Evolutionary conservation across 2,888 invertebrate genomes (phyloP), one percentile per base, ranked within the genome.

Genomic region (Rhodophaea formosa): DNA sequence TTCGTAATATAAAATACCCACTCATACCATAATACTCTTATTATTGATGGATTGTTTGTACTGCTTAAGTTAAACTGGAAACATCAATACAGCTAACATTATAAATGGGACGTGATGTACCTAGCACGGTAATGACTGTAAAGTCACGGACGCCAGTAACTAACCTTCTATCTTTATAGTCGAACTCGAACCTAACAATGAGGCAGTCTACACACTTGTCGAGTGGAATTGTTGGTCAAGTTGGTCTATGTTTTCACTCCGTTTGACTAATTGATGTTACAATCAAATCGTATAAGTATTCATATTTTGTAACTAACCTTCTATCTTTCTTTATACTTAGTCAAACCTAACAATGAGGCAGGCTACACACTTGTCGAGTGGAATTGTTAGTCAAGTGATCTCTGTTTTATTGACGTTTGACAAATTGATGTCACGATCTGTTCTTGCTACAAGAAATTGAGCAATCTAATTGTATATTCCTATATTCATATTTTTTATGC

Each of bases 61-160:
- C 16, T 8, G 8, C 23, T 17, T 23, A 46, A 46, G 29, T 17
- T 12, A 12, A 23, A 46, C 46, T 12, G 23, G 46, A 46, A 46
- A 23, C 10, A 46, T 17, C 23, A 23, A 17, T 46, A 12, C 12
- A 39, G 10, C 39, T 46, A 23, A 23, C 46, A 46, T 17, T 29
- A 46, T 46, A 3, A 17, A 17, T 29, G 23, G 23, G 17, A 23
- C 46, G 46, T 46, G 46, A 46, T 46, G 10, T 46, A n/a, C 12
- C 17, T 46, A 10, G 17, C 12, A 46, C 17, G 46, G 39, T 52
- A 52, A 39, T 16, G 30, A 43, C 43, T 53, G 23, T 53, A 43
- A 53, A 44, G 23, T 53, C 53, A 53, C 53, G 53, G 53, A 53
- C 44, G 16, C 35, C 15, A 29, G 32, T 32, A 43, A 43, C n/a